Evolutionary conservation across 92 coral and sea anemone species (phyloP), one percentile per base, ranked within the genome.

Genomic region (Heteractis magnifica): DNA sequence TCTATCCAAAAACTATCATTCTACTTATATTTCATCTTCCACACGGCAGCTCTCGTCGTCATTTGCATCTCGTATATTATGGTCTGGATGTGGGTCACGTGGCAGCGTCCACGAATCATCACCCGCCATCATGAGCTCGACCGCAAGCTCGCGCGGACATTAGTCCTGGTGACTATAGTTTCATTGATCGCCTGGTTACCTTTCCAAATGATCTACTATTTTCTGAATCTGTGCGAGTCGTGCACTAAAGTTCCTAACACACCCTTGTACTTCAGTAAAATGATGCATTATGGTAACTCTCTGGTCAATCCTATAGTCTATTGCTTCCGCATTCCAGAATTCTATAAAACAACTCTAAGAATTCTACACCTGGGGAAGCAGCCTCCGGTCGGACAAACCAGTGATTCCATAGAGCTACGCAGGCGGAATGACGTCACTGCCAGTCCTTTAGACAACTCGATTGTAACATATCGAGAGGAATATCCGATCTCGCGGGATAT

Each of bases 141-240:
- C 64, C 91, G 83, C 72, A 90, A 92, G 18, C 86, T 93, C 49
- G 97, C 97, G 13, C 90, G 90, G 19, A 86, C 91, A 8, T 71
- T 93, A 52, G 90, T 90, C 58, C 80, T 92, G 18, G 89, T 93
- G 59, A 93, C 97, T 9, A 81, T 85, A 6, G 84, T 93, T 11
- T 93, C 92, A 44, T 59, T 91, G 11, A 80, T 89, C 52, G 92
- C 97, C 18, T 93, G 97, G 97, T 34, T 91, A 71, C 97, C 97
- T 19, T 93, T 93, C 81, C 97, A 93, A 49, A 68, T 93, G 34
- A 75, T 93, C 16, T 86, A 86, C 53, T 91, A 90, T 55, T 68
- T 91, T 51, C 64, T 79, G 50, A 82, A 77, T 77, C 92, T 93
- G 72, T 93, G 97, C 79, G 49, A 52, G n/a, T 51, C 89, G 10